Conservation (phyloP, 2,113 vertebrate genomes). For the Otocyon megalotis region DNA sequence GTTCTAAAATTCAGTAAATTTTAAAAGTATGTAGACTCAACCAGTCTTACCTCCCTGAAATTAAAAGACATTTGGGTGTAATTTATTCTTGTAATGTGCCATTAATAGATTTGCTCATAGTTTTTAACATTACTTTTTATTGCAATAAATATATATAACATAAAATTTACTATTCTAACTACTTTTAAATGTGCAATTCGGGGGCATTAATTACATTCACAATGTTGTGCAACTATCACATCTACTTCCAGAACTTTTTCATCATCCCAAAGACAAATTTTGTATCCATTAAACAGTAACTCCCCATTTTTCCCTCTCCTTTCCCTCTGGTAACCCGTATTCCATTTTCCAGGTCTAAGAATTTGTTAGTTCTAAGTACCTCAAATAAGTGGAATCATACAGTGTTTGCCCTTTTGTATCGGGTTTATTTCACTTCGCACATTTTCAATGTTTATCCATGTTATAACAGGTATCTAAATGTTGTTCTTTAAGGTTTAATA, state of each 20-base stretch:
- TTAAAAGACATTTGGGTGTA: background rate
- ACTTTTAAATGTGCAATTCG: background rate
- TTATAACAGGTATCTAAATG: background rate
- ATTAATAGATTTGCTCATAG: background rate
- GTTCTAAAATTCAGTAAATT: background rate
- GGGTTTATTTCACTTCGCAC: background rate
- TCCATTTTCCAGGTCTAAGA: background rate
- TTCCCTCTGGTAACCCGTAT: background rate
- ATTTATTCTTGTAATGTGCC: background rate
- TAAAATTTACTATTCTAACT: background rate
- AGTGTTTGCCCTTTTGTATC: background rate
- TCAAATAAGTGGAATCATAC: background rate
- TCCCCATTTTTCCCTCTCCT: background rate
- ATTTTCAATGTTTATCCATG: background rate
- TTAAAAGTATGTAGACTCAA: background rate
- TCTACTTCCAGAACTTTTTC: background rate
- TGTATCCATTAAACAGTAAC: background rate
- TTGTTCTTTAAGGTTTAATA: background rate
- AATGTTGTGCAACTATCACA: background rate
- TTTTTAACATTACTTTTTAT: background rate
- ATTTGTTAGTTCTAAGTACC: background rate
- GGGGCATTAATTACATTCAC: background rate
- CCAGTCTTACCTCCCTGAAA: background rate
- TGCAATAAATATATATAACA: background rate
- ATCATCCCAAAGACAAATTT: background rate